These are phyloP conservation scores for Eurystomus gularis DNA, from an alignment of 2,113 vertebrate genomes.

Conservation along the genomic window DNA sequence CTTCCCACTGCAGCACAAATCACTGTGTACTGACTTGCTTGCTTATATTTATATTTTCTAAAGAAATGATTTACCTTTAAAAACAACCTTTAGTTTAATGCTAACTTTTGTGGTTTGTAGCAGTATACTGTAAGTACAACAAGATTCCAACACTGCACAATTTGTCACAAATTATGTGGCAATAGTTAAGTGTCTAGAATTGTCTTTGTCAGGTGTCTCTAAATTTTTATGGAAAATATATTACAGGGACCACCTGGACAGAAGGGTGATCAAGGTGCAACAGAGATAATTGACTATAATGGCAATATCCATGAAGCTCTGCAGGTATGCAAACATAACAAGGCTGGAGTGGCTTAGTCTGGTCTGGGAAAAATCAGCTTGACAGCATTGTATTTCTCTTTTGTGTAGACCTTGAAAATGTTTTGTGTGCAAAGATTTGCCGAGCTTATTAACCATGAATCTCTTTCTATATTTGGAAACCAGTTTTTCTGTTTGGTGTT, in stretches of 20 bases:
- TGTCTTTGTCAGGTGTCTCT: background rate
- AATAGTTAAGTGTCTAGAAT: background rate
- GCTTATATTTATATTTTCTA: background rate
- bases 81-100: background rate
- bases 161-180: background rate
- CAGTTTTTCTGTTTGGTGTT: background rate
- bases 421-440: background rate
- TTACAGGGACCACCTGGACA: constrained; percentile 93
- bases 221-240: background rate
- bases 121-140: background rate
- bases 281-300: constrained; percentile 98
- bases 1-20: background rate
- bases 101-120: background rate
- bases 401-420: background rate
- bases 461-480: constrained; percentile 24
- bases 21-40: background rate
- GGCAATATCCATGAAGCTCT: constrained; percentile 97
- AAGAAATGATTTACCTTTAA: background rate
- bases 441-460: background rate
- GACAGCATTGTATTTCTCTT: background rate
- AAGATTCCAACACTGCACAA: background rate
- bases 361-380: background rate
- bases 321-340: constrained; percentile 80
- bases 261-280: constrained; percentile 94
- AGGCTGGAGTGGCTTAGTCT: background rate